Conservation (phyloP, 64 coral and sea anemone species). For the Astreopora myriophthalma region DNA sequence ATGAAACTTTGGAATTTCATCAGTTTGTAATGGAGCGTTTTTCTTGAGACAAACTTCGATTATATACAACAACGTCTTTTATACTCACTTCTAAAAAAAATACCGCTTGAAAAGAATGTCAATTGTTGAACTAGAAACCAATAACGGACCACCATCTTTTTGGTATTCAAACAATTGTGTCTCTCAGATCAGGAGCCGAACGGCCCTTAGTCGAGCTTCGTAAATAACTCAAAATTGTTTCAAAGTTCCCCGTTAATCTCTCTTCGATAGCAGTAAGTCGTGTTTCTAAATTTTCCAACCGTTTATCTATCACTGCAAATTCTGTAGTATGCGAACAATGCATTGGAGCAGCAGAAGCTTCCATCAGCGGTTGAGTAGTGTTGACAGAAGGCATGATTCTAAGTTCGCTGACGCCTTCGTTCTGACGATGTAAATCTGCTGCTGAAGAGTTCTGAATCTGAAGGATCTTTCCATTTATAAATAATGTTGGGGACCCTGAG, state of each 20-base stretch:
- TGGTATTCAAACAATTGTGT: not conserved
- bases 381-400: not conserved
- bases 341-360: not conserved
- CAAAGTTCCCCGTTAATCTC: conserved; percentile 4
- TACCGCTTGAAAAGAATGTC: too few species aligned
- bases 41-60: too few species aligned
- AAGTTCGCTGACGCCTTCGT: not conserved
- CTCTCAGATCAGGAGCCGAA: conserved; percentile 20
- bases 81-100: too few species aligned
- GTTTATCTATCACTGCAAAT: not conserved
- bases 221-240: conserved; percentile 28
- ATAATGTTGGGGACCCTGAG: conserved; percentile 20
- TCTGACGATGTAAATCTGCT: not conserved
- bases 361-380: not conserved
- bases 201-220: not conserved
- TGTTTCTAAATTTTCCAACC: not conserved
- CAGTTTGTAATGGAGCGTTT: too few species aligned
- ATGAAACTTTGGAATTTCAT: too few species aligned
- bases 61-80: too few species aligned
- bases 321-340: not conserved
- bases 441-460: not conserved
- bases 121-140: too few species aligned
- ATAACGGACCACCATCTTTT: too few species aligned
- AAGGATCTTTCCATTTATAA: not conserved
- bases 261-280: not conserved